Percentiles rank a stretch among this genome's conserved stretches.
Evolutionary conservation across 2,797 vertebrate genomes (phyloP).

Genomic region (Fundulus diaphanus): DNA sequence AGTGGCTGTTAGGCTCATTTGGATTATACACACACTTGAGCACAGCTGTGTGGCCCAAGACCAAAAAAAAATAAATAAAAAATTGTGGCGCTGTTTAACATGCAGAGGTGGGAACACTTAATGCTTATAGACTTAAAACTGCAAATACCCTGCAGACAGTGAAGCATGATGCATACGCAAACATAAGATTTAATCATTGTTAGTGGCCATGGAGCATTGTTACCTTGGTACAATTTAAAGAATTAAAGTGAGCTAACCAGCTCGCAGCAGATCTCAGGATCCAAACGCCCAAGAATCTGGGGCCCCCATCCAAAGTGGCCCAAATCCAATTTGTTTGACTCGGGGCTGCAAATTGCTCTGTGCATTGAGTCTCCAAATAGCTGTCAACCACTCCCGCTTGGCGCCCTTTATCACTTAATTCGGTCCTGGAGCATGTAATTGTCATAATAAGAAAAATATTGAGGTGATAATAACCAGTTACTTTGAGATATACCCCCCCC

Average conservation of each 20-base stretch:
- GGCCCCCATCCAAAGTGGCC: conserved; percentile 85
- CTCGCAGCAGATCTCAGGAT: conserved; percentile 62
- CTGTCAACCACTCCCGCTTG: conserved; percentile 86
- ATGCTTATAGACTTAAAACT: conserved; percentile 24
- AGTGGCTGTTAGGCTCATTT: conserved; percentile 74
- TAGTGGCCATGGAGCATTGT: conserved; percentile 38
- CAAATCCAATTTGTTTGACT: conserved; percentile 88
- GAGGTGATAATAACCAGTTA: conserved; percentile 87
- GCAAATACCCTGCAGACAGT: background rate
- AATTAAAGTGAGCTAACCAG: conserved; percentile 63
- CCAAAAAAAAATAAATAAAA: conserved; percentile 69
- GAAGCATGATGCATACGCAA: conserved; percentile 20
- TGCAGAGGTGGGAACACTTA: conserved; percentile 48
- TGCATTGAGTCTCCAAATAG: conserved; percentile 88
- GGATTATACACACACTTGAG: conserved; percentile 77
- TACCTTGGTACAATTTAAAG: conserved; percentile 68
- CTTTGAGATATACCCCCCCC: conserved; percentile 74
- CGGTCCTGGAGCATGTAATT: conserved; percentile 87
- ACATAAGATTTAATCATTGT: conserved; percentile 35
- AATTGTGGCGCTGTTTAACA: conserved; percentile 49
- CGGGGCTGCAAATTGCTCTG: conserved; percentile 87
- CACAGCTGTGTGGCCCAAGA: conserved; percentile 69
- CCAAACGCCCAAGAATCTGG: conserved; percentile 82
- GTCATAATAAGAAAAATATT: conserved; percentile 89
- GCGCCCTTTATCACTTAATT: conserved; percentile 85